These are phyloP conservation scores for Myrmophylax atrothorax DNA, from an alignment of 2,113 vertebrate species.

Conservation along the genomic window DNA sequence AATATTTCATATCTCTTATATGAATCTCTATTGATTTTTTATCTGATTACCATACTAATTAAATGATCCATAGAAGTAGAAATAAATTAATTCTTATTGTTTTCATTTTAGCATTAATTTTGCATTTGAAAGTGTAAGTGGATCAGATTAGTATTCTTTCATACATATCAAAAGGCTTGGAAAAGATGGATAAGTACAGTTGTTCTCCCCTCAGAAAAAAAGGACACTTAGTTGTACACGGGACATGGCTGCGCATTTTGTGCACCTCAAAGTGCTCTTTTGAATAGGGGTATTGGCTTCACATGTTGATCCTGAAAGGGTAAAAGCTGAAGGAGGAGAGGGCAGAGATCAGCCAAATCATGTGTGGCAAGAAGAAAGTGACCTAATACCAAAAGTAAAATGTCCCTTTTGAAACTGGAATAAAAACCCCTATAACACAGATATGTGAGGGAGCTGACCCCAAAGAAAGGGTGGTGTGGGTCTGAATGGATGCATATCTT, in stretches of 20 bases:
- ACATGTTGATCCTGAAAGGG: not conserved
- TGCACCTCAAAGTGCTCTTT: not conserved
- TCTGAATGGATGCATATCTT: not conserved
- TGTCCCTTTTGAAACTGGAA: not conserved
- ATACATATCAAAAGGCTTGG: not conserved
- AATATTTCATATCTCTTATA: not conserved
- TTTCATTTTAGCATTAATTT: not conserved
- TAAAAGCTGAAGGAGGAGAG: not conserved
- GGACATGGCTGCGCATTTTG: not conserved
- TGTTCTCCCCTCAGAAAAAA: not conserved
- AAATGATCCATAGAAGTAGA: not conserved
- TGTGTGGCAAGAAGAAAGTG: not conserved
- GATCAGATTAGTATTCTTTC: not conserved
- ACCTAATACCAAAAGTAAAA: fast-evolving
- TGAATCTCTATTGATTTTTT: not conserved
- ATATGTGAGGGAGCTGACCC: fast-evolving
- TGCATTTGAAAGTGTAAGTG: not conserved
- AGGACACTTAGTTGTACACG: fast-evolving
- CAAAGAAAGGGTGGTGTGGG: fast-evolving
- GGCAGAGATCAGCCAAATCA: not conserved
- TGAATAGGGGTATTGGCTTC: not conserved
- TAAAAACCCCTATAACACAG: not conserved
- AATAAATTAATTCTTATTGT: not conserved
- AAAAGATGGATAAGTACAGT: not conserved
- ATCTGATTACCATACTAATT: not conserved